Conservation (phyloP, 2,797 vertebrate species). For the Chanos chanos region DNA sequence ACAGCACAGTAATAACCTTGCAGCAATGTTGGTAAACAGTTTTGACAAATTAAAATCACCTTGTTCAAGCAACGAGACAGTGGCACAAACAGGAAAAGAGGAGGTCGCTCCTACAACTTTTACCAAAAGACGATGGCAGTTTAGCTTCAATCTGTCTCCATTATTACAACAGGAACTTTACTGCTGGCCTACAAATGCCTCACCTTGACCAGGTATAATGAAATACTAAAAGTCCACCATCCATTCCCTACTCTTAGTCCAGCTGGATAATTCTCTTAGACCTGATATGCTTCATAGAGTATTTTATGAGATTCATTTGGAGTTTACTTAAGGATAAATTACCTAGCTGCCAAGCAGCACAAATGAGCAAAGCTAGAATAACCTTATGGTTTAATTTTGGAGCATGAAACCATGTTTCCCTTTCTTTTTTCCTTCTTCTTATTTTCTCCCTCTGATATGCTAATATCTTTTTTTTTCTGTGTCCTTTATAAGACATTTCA, state of each 20-base stretch:
- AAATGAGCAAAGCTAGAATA: conserved; percentile 23
- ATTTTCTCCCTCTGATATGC: background rate
- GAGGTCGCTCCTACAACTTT: conserved; percentile 29
- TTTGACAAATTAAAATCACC: conserved; percentile 82
- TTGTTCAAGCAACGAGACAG: conserved; percentile 61
- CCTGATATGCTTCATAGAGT: conserved; percentile 27
- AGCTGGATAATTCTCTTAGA: conserved; percentile 8
- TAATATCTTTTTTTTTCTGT: too few species aligned
- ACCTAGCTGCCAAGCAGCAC: conserved; percentile 32
- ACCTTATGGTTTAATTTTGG: conserved; percentile 35
- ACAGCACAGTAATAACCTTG: conserved; percentile 75
- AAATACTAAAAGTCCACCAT: too few species aligned
- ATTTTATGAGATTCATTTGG: conserved; percentile 25
- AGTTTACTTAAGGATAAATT: conserved; percentile 55
- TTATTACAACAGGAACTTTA: conserved; percentile 36
- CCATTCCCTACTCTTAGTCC: conserved; percentile 13
- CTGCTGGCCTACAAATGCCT: conserved; percentile 16
- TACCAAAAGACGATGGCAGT: conserved; percentile 26
- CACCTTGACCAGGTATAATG: conserved; percentile 30
- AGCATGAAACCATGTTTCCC: conserved; percentile 31
- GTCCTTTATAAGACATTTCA: background rate
- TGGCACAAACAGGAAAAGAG: conserved; percentile 27
- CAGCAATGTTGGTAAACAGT: conserved; percentile 71
- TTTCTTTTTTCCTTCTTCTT: background rate
- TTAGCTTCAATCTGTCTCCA: conserved; percentile 22